A percentile compares a stretch with the other conserved stretches of the same genome.
Conservation (phyloP, 2,888 invertebrate species). For the Allolobophora icterica region DNA sequence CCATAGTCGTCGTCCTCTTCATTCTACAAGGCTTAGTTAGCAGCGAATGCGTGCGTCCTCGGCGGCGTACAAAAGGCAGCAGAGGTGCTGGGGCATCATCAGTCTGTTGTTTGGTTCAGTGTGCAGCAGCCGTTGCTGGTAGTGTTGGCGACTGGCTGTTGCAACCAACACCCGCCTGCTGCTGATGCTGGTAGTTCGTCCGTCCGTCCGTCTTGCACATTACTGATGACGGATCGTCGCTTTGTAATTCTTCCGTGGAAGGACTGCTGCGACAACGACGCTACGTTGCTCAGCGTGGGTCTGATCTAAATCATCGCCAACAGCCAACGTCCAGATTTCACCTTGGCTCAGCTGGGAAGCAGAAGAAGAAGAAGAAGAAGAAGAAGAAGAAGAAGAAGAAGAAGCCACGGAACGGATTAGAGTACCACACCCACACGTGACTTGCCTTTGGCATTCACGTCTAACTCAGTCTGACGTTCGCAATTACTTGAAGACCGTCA, state of each 20-base stretch:
- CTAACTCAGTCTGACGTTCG: background rate
- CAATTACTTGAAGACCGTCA: constrained; percentile 11
- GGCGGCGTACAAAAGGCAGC: too few relatives aligned
- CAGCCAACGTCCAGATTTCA: background rate
- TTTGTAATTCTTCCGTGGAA: constrained; percentile 9
- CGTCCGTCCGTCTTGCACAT: background rate
- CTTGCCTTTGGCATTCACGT: background rate
- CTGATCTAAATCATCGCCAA: background rate
- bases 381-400: too few relatives aligned
- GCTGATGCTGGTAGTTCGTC: background rate
- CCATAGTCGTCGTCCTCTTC: background rate
- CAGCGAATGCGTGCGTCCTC: background rate
- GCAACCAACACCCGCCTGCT: background rate
- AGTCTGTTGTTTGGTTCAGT: background rate
- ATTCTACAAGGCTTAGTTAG: background rate
- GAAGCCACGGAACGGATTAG: background rate
- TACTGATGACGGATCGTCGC: background rate
- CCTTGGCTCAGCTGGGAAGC: background rate
- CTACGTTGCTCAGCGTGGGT: background rate
- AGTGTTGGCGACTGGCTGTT: background rate
- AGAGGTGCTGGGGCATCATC: background rate
- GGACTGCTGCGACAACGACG: background rate
- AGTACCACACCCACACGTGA: background rate
- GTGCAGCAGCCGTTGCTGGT: background rate
- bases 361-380: too few relatives aligned